These are phyloP conservation scores for Cephalopholis sonnerati DNA, from an alignment of 2,113 vertebrate species.

Conservation along the genomic window DNA sequence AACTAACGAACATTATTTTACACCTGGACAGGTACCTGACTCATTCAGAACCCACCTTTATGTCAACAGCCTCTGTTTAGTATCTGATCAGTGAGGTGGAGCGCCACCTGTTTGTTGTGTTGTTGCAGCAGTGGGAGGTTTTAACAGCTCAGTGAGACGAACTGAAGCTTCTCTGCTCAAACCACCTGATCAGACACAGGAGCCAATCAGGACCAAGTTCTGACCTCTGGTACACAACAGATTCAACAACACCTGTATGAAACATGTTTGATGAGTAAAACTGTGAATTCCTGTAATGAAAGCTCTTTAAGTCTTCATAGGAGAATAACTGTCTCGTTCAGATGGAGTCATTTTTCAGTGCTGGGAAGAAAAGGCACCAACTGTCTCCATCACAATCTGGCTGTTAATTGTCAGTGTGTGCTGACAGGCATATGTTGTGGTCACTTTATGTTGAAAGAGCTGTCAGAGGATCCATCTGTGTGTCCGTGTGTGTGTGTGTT, in stretches of 20 bases:
- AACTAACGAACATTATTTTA: not conserved
- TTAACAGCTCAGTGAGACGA: not conserved
- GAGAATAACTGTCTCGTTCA: conserved; percentile 3
- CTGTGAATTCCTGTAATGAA: not conserved
- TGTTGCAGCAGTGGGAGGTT: not conserved
- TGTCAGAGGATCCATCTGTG: conserved; percentile 58
- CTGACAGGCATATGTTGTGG: conserved; percentile 65
- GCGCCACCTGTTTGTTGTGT: not conserved
- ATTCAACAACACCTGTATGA: not conserved
- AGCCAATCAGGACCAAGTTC: not conserved
- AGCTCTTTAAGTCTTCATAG: not conserved
- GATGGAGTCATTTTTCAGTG: conserved; percentile 3
- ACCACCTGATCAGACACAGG: not conserved
- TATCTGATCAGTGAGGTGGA: not conserved
- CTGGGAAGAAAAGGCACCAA: conserved; percentile 6
- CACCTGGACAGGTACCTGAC: not conserved
- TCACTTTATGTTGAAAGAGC: conserved; percentile 60
- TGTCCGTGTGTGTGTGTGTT: conserved; percentile 11
- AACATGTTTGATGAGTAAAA: not conserved
- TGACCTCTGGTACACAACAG: not conserved
- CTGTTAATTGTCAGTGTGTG: conserved; percentile 49
- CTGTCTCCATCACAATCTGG: conserved; percentile 41
- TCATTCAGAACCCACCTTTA: not conserved
- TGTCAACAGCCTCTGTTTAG: not conserved
- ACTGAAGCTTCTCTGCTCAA: not conserved